phyloP scores from a whole-genome alignment of 2,888 invertebrate genomes.

The Andrena minutula region DNA sequence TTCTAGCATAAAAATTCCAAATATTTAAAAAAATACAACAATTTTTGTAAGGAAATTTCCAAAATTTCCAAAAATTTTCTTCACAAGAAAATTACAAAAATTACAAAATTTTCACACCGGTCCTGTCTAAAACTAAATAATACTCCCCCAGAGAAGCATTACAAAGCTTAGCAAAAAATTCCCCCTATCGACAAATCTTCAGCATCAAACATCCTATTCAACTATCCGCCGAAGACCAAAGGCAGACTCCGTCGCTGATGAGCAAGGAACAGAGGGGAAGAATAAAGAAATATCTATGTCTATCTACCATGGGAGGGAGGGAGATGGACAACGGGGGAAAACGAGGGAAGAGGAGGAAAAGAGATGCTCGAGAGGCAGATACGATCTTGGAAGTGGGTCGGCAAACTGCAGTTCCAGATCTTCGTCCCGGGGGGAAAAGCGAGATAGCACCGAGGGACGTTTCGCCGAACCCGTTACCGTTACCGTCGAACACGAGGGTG shows the following conservation, averaged over 20 bases:
- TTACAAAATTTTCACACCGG: too few species aligned
- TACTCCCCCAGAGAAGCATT: too few species aligned
- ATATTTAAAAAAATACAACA: too few species aligned
- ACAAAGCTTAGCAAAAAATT: not conserved
- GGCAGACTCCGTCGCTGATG: not conserved
- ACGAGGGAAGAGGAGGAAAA: conserved; percentile 38
- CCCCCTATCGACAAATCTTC: not conserved
- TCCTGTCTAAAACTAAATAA: too few species aligned
- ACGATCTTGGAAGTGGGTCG: conserved; percentile 71
- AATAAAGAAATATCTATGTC: not conserved
- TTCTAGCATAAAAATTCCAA: too few species aligned
- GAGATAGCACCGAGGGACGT: conserved; percentile 66
- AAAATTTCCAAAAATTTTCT: too few species aligned
- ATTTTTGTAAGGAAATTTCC: too few species aligned
- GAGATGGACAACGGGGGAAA: conserved; percentile 13
- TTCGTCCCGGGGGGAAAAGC: conserved; percentile 69
- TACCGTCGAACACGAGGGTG: conserved; percentile 59
- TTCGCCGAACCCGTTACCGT: conserved; percentile 68
- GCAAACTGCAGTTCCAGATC: conserved; percentile 66
- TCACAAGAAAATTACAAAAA: too few species aligned
- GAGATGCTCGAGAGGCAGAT: conserved; percentile 53
- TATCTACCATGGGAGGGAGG: not conserved
- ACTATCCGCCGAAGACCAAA: not conserved
- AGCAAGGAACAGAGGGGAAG: not conserved
- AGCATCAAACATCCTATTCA: not conserved